phyloP scores from a whole-genome alignment of 2,113 vertebrate species.

The Myocastor coypus region DNA sequence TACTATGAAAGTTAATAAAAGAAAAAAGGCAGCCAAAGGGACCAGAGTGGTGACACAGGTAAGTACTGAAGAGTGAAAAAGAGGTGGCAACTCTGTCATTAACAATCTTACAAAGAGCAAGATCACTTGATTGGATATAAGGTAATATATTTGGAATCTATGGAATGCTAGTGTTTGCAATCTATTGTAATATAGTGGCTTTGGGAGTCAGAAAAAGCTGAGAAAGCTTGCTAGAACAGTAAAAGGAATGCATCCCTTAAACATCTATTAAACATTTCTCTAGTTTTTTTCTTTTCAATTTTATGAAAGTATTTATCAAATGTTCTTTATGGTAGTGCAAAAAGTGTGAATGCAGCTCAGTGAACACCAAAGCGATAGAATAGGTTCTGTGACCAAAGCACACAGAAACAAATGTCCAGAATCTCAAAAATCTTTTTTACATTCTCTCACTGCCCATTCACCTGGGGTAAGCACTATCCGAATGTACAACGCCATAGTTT shows the following conservation, averaged over 20 bases:
- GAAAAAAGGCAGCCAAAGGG: neutral
- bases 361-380: neutral
- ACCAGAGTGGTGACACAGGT: neutral
- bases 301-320: slow-evolving; percentile 13
- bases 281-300: neutral
- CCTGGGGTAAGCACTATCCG: neutral
- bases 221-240: neutral
- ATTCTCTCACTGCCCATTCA: neutral
- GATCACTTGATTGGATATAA: neutral
- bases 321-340: neutral
- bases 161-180: neutral
- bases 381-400: neutral
- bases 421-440: neutral
- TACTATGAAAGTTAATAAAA: neutral
- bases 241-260: neutral
- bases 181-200: neutral
- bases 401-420: neutral
- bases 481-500: neutral
- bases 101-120: neutral
- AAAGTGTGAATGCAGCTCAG: neutral
- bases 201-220: neutral
- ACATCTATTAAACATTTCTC: neutral
- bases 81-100: neutral
- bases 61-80: neutral
- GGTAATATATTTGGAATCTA: neutral